These are phyloP conservation scores for Eulimnadia texana DNA, from an alignment of 1,140 invertebrate genomes.

Conservation along the genomic window DNA sequence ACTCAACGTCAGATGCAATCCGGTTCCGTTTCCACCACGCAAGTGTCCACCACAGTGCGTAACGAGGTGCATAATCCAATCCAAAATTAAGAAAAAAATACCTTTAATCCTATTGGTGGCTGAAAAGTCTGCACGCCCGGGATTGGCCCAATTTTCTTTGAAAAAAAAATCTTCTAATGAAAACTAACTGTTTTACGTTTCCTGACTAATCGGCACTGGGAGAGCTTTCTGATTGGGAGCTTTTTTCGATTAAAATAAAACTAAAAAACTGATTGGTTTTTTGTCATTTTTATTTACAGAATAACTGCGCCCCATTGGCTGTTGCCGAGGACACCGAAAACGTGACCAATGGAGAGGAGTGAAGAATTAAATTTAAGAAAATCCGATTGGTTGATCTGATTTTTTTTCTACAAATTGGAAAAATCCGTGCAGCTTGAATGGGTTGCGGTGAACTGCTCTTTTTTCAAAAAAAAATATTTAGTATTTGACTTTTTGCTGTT, in stretches of 20 bases:
- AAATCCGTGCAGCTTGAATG: neutral
- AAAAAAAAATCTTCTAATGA: too few relatives aligned
- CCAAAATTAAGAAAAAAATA: too few relatives aligned
- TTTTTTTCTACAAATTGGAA: neutral
- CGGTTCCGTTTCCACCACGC: neutral
- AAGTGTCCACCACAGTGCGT: neutral
- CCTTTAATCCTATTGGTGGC: too few relatives aligned
- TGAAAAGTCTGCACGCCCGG: too few relatives aligned
- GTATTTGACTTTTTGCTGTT: too few relatives aligned
- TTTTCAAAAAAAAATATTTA: neutral
- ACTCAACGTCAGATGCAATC: neutral
- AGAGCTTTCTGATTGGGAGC: too few relatives aligned
- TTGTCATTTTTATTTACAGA: neutral
- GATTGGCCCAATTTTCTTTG: too few relatives aligned
- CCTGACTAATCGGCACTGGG: too few relatives aligned
- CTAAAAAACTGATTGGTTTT: neutral
- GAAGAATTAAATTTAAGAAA: too few relatives aligned
- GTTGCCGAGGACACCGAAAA: neutral
- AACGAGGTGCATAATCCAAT: neutral
- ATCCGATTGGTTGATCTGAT: too few relatives aligned
- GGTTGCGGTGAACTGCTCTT: neutral
- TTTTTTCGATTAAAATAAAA: too few relatives aligned
- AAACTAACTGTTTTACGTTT: too few relatives aligned
- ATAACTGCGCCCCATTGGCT: neutral
- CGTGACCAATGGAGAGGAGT: neutral